Base-by-base conservation (phyloP, 2,113 vertebrate genomes). In the Ceyx margarethae region DNA sequence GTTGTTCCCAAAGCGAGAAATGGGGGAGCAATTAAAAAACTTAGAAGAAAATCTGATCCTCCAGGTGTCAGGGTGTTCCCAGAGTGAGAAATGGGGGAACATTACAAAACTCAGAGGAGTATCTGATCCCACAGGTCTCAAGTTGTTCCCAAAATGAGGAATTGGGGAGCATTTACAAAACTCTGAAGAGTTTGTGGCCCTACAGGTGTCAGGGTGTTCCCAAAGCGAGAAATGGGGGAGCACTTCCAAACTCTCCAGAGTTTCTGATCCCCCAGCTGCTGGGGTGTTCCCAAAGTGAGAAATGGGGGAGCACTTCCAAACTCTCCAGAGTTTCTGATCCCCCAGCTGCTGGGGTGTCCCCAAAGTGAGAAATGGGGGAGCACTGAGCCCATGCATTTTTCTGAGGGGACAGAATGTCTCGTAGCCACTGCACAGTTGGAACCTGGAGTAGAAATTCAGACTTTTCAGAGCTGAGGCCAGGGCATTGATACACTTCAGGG, bases 21-120 rank as follows among this genome's bases (percentile, higher is more conserved):
- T 42, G 29, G 87, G 92, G 65, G 58, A 79, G 58, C 10, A 21
- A 3, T 2, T 51, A 3, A 29, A 13, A 3, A 69, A 3, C 16
- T 68, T 9, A 0, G 3, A 21, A 9, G 23, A 58, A 25, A 14
- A 10, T 6, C 17, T 12, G 11, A 22, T 46, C 3, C 45, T 0
- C 15, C 4, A 6, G 22, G 15, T 42, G 3, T 48, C 13, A 1
- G 13, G 20, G 3, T 26, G 67, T 51, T 80, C 76, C 67, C 21
- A 73, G 79, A 80, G 25, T 7, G 13, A 87, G 85, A 87, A 72
- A 35, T 26, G 10, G 50, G 75, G 57, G 75, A 64, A 46, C 33
- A 21, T 0, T 29, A 23, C 0, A 50, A 22, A n/a, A 4, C n/a
- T 37, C 2, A 0, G 21, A 25, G 10, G n/a, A 48, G 16, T 13